Percentiles rank a stretch among this genome's conserved stretches.
Evolutionary conservation across 2,888 invertebrate species (phyloP).

Genomic region (Acanthosepion esculentum): DNA sequence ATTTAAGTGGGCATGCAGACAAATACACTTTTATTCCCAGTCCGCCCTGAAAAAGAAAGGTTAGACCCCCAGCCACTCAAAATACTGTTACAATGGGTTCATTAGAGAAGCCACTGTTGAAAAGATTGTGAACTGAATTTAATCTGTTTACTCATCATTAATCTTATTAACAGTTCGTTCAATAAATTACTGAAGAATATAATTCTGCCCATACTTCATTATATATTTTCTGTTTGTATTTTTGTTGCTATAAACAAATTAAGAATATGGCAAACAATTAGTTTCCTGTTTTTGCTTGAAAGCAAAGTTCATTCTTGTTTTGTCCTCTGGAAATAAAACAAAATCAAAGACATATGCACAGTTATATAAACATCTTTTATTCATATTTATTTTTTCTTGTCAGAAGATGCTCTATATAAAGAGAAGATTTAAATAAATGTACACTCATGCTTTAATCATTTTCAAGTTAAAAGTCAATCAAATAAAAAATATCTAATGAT

Average conservation of each 20-base stretch:
- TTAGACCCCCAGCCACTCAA: no score
- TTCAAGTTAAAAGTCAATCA: no score
- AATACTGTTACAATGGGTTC: no score
- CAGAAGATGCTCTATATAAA: no score
- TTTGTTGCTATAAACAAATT: conserved; percentile 22
- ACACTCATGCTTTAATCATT: no score
- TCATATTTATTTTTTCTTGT: background rate
- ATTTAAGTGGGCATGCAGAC: no score
- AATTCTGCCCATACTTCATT: background rate
- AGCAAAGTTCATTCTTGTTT: background rate
- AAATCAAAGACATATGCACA: background rate
- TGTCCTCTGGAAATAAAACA: background rate
- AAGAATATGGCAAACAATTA: background rate
- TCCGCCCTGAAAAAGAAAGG: no score
- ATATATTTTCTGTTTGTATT: background rate
- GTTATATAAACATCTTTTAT: background rate
- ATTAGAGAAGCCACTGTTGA: background rate
- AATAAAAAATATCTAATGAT: no score
- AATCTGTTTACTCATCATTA: background rate
- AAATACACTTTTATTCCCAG: no score
- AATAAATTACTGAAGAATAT: background rate
- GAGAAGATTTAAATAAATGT: no score
- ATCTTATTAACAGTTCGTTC: background rate
- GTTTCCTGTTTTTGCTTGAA: background rate
- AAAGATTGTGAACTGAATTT: background rate